These are phyloP conservation scores for Avahi laniger DNA, from an alignment of 2,797 vertebrate genomes.

Conservation along the genomic window DNA sequence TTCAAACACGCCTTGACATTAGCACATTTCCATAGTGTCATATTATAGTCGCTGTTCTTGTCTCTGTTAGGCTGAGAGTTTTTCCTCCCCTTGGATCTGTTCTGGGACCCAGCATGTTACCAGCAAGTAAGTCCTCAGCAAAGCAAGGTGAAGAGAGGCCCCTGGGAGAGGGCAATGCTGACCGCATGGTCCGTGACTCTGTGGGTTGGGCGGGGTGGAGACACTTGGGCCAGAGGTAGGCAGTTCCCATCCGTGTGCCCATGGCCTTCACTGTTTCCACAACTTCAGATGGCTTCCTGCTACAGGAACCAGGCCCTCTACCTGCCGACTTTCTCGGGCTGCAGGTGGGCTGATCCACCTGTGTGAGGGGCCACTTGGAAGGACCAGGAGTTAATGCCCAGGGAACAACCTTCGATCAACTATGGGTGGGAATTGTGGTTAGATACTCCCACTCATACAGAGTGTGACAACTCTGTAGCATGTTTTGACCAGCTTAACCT, in stretches of 20 bases:
- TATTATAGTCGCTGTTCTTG: neutral
- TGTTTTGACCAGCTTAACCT: neutral
- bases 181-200: neutral
- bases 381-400: neutral
- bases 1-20: neutral
- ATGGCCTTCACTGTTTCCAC: neutral
- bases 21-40: neutral
- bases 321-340: neutral
- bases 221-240: neutral
- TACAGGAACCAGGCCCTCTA: neutral
- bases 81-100: neutral
- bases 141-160: neutral
- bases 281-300: neutral
- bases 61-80: neutral
- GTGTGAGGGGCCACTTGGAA: neutral
- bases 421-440: neutral
- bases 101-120: neutral
- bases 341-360: neutral
- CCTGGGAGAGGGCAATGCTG: neutral
- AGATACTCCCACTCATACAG: neutral
- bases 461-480: neutral
- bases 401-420: neutral
- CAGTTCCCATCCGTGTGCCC: fast-evolving
- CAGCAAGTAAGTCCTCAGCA: neutral
- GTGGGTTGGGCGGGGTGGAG: too few relatives aligned